phyloP scores from a whole-genome alignment of 1,140 invertebrate genomes.

The Drosophila kikkawai region DNA sequence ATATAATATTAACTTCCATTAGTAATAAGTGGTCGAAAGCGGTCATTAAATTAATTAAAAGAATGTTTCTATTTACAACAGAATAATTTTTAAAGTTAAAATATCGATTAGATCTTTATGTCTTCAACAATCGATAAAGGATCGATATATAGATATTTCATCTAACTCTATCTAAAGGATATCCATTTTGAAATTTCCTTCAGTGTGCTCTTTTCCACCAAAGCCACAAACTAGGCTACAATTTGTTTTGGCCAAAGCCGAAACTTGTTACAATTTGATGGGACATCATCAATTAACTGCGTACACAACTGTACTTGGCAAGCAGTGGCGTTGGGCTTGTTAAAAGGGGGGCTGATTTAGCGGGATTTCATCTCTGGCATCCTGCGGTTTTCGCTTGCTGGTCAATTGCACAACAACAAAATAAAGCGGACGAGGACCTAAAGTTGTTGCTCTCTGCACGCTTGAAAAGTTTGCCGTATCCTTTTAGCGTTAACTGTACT shows the following conservation, averaged over 20 bases:
- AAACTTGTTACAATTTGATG: constrained; percentile 53
- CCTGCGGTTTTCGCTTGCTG: constrained; percentile 29
- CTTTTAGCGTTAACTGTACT: constrained; percentile 81
- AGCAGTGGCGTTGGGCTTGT: neutral
- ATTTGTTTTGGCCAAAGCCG: constrained; percentile 44
- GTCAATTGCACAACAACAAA: constrained; percentile 29
- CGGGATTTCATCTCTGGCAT: constrained; percentile 5
- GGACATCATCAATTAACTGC: constrained; percentile 54
- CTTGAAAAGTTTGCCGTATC: constrained; percentile 71
- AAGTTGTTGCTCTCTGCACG: constrained; percentile 35
- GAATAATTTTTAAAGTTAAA: too few species aligned
- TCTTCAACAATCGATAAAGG: too few species aligned
- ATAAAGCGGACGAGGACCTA: constrained; percentile 5
- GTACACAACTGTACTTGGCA: constrained; percentile 52
- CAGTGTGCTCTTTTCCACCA: neutral
- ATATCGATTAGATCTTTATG: too few species aligned
- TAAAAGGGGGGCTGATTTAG: neutral
- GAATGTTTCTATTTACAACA: too few species aligned
- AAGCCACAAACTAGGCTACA: constrained; percentile 34
- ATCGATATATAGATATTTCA: too few species aligned
- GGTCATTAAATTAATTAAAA: too few species aligned
- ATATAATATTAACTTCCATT: too few species aligned
- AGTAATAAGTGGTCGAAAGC: too few species aligned
- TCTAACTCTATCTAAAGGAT: too few species aligned
- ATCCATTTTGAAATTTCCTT: neutral